phyloP scores from a whole-genome alignment of 2,888 invertebrate species.

The Synergus itoensis region DNA sequence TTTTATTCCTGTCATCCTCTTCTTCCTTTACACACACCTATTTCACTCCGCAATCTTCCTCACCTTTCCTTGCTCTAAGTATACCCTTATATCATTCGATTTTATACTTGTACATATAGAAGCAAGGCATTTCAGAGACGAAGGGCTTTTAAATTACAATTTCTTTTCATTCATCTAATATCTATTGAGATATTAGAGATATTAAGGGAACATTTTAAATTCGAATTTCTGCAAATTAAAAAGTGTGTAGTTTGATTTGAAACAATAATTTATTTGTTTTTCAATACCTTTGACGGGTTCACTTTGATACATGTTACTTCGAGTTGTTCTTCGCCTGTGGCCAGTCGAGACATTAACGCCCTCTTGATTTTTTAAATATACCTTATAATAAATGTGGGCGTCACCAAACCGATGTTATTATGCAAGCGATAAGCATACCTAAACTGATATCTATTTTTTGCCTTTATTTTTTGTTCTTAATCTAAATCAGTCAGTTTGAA shows the following conservation, averaged over 20 bases:
- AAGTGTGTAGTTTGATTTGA: no score
- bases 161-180: no score
- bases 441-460: slow-evolving; percentile 16
- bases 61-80: no score
- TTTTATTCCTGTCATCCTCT: slow-evolving; percentile 40
- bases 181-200: no score
- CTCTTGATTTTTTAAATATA: slow-evolving; percentile 39
- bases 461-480: slow-evolving; percentile 23
- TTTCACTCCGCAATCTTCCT: slow-evolving; percentile 28
- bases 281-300: not conserved
- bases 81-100: no score
- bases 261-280: not conserved
- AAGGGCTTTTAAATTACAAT: no score
- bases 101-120: no score
- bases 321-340: slow-evolving; percentile 24
- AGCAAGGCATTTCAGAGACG: no score
- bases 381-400: slow-evolving; percentile 39
- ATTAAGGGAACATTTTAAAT: no score
- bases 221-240: no score
- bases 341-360: slow-evolving; percentile 39
- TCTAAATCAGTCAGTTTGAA: not conserved
- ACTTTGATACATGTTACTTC: slow-evolving; percentile 3
- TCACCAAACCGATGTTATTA: slow-evolving; percentile 31
- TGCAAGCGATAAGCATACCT: slow-evolving; percentile 29
- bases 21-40: slow-evolving; percentile 19